Evolutionary conservation across 2,797 vertebrate genomes (phyloP).

Genomic region (Arvicola amphibius): DNA sequence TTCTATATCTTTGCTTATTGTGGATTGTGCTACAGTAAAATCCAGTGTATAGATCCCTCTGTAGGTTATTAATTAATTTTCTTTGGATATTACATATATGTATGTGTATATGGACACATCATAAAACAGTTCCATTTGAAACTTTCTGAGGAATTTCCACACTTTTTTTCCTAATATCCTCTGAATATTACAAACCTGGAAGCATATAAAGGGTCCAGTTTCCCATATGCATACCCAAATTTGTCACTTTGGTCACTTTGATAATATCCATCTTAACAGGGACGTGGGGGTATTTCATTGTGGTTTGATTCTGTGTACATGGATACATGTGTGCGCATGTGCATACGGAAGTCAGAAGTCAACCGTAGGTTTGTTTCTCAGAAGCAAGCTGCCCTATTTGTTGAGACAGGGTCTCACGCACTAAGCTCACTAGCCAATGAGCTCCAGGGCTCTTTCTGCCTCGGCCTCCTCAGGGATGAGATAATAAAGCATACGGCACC

Average conservation of each 20-base stretch:
- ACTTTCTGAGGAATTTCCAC: neutral
- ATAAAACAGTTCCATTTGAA: neutral
- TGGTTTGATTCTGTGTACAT: neutral
- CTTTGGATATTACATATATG: neutral
- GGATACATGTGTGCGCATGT: neutral
- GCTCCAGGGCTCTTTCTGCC: neutral
- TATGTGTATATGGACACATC: neutral
- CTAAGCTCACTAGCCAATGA: neutral
- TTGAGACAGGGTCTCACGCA: neutral
- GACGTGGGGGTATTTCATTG: neutral
- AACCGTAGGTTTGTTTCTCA: neutral
- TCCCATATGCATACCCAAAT: neutral
- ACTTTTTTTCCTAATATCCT: neutral
- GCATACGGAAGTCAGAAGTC: neutral
- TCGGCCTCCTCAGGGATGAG: neutral
- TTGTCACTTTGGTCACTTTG: neutral
- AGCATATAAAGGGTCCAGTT: neutral
- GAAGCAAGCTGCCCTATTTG: neutral
- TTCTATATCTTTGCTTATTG: neutral
- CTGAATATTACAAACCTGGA: neutral
- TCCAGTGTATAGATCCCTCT: neutral
- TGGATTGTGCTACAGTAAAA: neutral
- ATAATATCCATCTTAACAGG: neutral
- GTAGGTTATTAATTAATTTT: neutral
- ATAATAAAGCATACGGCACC: neutral